Conservation (phyloP, 2,888 invertebrate genomes). For the Leptopilina myrica region DNA sequence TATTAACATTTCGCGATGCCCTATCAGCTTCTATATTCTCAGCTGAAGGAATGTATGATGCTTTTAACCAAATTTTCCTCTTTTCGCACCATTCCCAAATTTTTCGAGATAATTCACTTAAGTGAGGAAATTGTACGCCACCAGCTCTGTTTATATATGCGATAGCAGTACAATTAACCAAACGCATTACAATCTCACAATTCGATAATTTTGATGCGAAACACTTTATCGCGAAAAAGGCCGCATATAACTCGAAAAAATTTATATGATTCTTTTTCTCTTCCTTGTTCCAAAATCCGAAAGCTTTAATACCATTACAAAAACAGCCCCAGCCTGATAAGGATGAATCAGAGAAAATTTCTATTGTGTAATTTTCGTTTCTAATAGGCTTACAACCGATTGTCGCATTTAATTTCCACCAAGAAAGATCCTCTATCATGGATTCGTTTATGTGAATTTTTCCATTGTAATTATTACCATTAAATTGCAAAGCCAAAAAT, state of each 20-base stretch:
- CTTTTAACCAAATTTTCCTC: conserved; percentile 26
- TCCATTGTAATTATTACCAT: conserved; percentile 33
- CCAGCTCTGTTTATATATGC: conserved; percentile 44
- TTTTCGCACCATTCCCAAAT: conserved; percentile 42
- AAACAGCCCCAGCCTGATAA: conserved; percentile 35
- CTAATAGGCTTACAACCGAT: conserved; percentile 18
- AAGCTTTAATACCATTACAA: conserved; percentile 2
- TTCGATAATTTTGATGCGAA: neutral
- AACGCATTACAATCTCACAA: conserved; percentile 37
- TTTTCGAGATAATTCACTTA: conserved; percentile 18
- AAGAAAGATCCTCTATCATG: conserved; percentile 37
- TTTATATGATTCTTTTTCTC: conserved; percentile 20
- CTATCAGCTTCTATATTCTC: conserved; percentile 39
- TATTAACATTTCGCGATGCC: conserved; percentile 13
- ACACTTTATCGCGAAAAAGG: conserved; percentile 2
- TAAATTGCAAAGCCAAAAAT: conserved; percentile 21
- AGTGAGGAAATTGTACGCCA: conserved; percentile 19
- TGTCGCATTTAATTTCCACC: conserved; percentile 38
- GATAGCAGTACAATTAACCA: conserved; percentile 45
- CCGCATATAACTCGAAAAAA: conserved; percentile 29
- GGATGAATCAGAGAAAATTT: conserved; percentile 44
- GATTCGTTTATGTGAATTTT: conserved; percentile 22
- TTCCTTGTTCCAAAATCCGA: conserved; percentile 2
- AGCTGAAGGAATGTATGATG: conserved; percentile 42
- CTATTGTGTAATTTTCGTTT: conserved; percentile 28